Base-by-base conservation (phyloP, 2,888 invertebrate species). In the Lamproptera curius region DNA sequence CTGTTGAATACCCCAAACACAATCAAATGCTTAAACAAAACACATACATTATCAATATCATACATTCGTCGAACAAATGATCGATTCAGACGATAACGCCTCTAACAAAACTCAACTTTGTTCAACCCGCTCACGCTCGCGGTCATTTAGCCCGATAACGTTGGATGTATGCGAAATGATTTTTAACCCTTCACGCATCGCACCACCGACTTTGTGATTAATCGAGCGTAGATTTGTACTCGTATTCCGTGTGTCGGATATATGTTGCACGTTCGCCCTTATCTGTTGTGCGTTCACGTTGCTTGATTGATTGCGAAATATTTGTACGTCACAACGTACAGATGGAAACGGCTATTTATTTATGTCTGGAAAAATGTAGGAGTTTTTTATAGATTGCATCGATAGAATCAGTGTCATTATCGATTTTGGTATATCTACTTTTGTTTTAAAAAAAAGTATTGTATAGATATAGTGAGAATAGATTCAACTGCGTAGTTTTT, bases 91-190 rank as follows among this genome's bases (percentile, higher is more conserved):
- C 6, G 20, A 20, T 20, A 20, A 20, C 20, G 20, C 4, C 20
- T 6, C 20, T 5, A 20, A 20, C 20, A 20, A 58, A 55, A 53
- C 47, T 51, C 37, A 47, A 51, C 52, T 59, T 51, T 61, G 60
- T 53, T 67, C 58, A 67, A 65, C 64, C 62, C 69, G 51, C 56
- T 62, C 70, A 61, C 55, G 65, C 75, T 68, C 64, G 66, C 64
- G 75, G 77, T 77, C 73, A 76, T 80, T 78, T 78, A 73, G 72
- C 60, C 71, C 72, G 83, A 84, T 83, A 85, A 76, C 76, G 67
- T 55, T 50, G 67, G 73, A 85, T 85, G 83, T 80, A 85, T 84
- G 76, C 67, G 69, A 66, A 77, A 78, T 79, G 76, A 85, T 85
- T 85, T 85, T 84, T 85, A 84, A 85, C 82, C 81, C 74, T 74